phyloP scores from a whole-genome alignment of 2,888 invertebrate genomes.

The Chalcosyrphus nemorum region DNA sequence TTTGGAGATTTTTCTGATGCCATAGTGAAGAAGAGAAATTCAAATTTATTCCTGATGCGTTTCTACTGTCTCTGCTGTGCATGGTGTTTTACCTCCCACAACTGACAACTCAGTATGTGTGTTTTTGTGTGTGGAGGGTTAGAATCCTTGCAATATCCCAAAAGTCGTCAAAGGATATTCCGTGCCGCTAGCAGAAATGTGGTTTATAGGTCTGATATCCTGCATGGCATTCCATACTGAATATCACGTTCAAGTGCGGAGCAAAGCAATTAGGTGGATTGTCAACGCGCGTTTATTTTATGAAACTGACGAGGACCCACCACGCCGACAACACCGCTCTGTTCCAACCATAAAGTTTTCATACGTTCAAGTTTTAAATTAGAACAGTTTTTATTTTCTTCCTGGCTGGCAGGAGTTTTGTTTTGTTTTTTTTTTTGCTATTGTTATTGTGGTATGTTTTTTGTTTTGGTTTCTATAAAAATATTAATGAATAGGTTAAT shows the following conservation, averaged over 20 bases:
- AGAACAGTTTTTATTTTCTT: background rate
- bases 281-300: constrained; percentile 16
- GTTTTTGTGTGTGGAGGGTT: no score
- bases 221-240: constrained; percentile 6
- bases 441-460: background rate
- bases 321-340: background rate
- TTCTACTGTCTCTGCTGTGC: constrained; percentile 2
- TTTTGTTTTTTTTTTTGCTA: background rate
- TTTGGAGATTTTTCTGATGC: constrained; percentile 2
- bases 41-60: constrained; percentile 45
- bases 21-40: background rate
- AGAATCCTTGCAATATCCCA: constrained; percentile 30
- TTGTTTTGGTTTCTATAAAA: background rate
- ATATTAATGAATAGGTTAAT: constrained; percentile 13
- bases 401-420: no score
- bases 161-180: constrained; percentile 51
- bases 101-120: constrained; percentile 43
- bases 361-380: constrained; percentile 1
- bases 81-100: background rate
- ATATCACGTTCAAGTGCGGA: constrained; percentile 57
- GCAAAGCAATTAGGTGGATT: constrained; percentile 60
- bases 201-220: constrained; percentile 35
- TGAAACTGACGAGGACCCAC: background rate
- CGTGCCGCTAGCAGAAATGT: constrained; percentile 21
- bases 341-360: background rate